phyloP scores from a whole-genome alignment of 2,113 vertebrate genomes.

The Spilogale gracilis region DNA sequence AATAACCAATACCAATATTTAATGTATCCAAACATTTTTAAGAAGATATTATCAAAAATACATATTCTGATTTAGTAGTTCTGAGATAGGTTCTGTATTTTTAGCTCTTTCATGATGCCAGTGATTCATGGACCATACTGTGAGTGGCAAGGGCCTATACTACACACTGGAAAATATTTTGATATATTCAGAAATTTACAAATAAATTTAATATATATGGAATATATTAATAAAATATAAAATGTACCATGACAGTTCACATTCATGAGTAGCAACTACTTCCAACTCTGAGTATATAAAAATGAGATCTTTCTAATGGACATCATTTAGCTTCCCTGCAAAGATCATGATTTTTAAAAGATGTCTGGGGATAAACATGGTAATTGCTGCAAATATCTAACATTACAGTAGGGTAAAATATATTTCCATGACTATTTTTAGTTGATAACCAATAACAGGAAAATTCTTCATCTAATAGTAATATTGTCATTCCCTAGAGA shows the following conservation, averaged over 20 bases:
- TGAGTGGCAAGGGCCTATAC: neutral
- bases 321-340: neutral
- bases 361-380: neutral
- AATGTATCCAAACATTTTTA: neutral
- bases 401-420: neutral
- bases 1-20: neutral
- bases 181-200: neutral
- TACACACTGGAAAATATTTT: neutral
- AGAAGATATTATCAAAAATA: neutral
- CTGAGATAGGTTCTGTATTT: neutral
- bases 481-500: neutral
- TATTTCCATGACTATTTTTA: neutral
- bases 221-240: neutral
- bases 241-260: neutral
- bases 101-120: neutral
- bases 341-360: neutral
- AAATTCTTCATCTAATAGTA: neutral
- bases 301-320: neutral
- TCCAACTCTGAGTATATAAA: neutral
- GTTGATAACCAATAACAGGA: neutral
- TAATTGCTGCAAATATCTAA: neutral
- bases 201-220: neutral
- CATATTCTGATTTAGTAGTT: neutral
- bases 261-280: neutral
- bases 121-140: neutral